phyloP scores from a whole-genome alignment of 2,113 vertebrate genomes.

The Odocoileus hemionus region DNA sequence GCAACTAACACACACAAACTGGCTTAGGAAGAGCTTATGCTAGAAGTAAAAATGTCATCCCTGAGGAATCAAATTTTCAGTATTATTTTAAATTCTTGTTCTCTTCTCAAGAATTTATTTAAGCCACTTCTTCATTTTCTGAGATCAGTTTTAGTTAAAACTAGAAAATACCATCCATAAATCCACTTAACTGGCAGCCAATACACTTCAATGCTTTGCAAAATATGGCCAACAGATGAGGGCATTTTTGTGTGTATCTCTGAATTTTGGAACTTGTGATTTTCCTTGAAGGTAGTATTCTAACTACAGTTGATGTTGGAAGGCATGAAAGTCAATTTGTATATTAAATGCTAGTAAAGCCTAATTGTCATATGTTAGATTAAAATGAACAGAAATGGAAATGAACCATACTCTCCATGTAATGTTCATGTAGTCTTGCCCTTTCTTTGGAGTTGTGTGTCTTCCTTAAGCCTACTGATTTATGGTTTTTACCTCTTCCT shows the following conservation, averaged over 20 bases:
- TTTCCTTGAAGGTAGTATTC: neutral
- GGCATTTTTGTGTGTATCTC: neutral
- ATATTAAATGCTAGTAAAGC: neutral
- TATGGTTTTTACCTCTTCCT: neutral
- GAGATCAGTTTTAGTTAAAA: neutral
- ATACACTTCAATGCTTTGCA: neutral
- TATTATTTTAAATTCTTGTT: neutral
- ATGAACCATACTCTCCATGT: neutral
- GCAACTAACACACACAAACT: neutral
- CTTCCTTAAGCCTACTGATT: neutral
- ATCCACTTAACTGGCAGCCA: neutral
- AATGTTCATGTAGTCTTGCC: accelerated
- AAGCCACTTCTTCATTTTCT: neutral
- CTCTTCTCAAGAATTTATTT: neutral
- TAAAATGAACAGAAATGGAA: neutral
- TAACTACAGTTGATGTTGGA: neutral
- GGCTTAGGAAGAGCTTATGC: neutral
- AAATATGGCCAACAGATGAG: neutral
- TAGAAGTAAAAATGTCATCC: neutral
- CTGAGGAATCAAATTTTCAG: neutral
- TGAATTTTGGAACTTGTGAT: neutral
- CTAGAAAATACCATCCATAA: neutral
- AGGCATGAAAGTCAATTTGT: neutral
- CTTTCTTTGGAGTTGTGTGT: neutral
- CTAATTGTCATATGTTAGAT: neutral